Conservation (phyloP, 2,113 vertebrate species). For the Salvelinus fontinalis region DNA sequence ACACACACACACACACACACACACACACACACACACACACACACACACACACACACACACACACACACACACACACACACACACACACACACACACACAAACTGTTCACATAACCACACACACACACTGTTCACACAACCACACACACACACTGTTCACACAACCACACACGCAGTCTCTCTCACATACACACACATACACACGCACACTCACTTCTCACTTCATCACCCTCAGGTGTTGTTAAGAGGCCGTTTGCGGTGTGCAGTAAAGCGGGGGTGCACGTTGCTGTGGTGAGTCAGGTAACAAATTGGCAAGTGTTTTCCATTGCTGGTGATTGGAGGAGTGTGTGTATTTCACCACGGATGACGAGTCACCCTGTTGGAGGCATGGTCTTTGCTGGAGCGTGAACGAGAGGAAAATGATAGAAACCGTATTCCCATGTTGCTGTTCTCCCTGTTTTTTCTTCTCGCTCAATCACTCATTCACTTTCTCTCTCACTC, state of each 20-base stretch:
- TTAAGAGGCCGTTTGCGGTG: constrained; percentile 48
- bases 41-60: not conserved
- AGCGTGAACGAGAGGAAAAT: constrained; percentile 48
- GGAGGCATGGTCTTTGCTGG: constrained; percentile 26
- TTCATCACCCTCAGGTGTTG: constrained; percentile 61
- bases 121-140: not conserved
- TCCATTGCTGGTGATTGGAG: constrained; percentile 43
- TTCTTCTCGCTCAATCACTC: too few relatives aligned
- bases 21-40: too few relatives aligned
- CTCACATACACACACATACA: constrained; percentile 17
- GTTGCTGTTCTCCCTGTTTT: not conserved
- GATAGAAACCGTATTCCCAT: constrained; percentile 39
- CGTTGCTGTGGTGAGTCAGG: constrained; percentile 48
- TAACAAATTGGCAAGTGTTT: constrained; percentile 61
- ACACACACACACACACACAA: not conserved
- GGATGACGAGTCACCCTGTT: constrained; percentile 26
- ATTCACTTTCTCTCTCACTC: not conserved
- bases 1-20: too few relatives aligned
- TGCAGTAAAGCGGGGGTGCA: constrained; percentile 45
- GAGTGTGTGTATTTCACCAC: constrained; percentile 44
- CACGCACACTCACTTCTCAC: constrained; percentile 49
- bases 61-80: not conserved
- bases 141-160: not conserved
- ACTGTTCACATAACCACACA: constrained; percentile 17
- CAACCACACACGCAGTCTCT: not conserved